Conservation (phyloP, 1,140 invertebrate genomes). For the Drosophila melanica region DNA sequence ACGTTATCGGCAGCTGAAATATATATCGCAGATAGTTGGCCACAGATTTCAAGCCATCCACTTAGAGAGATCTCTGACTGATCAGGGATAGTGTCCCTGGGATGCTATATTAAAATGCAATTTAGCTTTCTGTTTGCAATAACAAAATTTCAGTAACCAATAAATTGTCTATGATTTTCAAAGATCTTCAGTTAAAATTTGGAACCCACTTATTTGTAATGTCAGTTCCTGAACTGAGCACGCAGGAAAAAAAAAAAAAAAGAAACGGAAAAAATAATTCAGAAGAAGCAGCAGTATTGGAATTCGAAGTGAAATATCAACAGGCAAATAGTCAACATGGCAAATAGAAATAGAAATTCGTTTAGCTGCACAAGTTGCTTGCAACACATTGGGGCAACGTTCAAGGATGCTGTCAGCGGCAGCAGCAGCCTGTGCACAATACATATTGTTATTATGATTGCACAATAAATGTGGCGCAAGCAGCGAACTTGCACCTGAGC, state of each 20-base stretch:
- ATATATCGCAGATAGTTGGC: no score
- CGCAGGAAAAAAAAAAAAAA: background rate
- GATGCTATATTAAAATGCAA: no score
- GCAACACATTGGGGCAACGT: conserved; percentile 44
- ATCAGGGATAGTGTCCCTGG: no score
- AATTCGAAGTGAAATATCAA: conserved; percentile 66
- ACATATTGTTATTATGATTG: conserved; percentile 72
- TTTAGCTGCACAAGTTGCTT: conserved; percentile 55
- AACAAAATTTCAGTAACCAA: no score
- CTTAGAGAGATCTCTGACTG: no score
- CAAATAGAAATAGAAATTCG: conserved; percentile 74
- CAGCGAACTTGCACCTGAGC: conserved; percentile 48
- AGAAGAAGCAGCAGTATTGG: background rate
- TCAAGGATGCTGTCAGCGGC: conserved; percentile 58
- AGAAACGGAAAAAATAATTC: no score
- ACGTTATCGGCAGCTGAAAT: no score
- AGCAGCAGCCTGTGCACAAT: conserved; percentile 37
- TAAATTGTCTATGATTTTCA: no score
- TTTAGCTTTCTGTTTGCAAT: no score
- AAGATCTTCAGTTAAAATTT: background rate
- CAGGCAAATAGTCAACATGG: conserved; percentile 65
- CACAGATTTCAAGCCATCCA: no score
- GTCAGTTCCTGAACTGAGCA: background rate
- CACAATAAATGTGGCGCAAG: conserved; percentile 67
- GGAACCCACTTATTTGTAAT: conserved; percentile 12